These are phyloP conservation scores for Calcarius lapponicus DNA, from an alignment of 2,797 vertebrate genomes.

Conservation along the genomic window DNA sequence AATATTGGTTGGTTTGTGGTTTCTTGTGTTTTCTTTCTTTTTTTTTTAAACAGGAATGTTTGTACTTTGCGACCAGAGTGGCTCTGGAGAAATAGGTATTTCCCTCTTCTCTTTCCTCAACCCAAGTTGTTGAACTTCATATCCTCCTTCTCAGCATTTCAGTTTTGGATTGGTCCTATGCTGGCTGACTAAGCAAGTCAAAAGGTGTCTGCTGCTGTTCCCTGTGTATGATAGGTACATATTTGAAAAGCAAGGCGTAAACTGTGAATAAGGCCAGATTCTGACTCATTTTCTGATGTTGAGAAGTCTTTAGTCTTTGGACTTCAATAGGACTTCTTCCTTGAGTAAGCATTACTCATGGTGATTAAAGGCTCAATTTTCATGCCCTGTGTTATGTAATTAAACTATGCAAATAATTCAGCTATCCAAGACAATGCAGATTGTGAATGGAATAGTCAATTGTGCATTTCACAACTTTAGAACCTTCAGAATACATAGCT, in stretches of 20 bases:
- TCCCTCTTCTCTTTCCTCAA: not conserved
- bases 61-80: accelerated
- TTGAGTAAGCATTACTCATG: constrained; percentile 39
- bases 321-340: constrained; percentile 30
- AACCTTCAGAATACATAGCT: not conserved
- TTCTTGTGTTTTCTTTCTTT: not conserved
- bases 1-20: not conserved
- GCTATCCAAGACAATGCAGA: constrained; percentile 18
- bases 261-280: not conserved
- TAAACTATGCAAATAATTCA: constrained; percentile 50
- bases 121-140: not conserved
- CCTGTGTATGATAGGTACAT: not conserved
- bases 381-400: constrained; percentile 12
- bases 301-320: not conserved
- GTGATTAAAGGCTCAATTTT: constrained; percentile 43
- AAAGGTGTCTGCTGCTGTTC: not conserved
- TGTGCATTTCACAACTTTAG: not conserved
- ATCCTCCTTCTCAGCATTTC: not conserved
- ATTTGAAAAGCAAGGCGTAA: constrained; percentile 12
- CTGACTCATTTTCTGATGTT: constrained; percentile 29
- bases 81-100: not conserved
- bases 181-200: not conserved
- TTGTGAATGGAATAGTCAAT: constrained; percentile 1
- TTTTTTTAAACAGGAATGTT: not conserved
- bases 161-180: not conserved